Evolutionary conservation across 1,140 invertebrate genomes (phyloP).

Genomic region (Capitella teleta): DNA sequence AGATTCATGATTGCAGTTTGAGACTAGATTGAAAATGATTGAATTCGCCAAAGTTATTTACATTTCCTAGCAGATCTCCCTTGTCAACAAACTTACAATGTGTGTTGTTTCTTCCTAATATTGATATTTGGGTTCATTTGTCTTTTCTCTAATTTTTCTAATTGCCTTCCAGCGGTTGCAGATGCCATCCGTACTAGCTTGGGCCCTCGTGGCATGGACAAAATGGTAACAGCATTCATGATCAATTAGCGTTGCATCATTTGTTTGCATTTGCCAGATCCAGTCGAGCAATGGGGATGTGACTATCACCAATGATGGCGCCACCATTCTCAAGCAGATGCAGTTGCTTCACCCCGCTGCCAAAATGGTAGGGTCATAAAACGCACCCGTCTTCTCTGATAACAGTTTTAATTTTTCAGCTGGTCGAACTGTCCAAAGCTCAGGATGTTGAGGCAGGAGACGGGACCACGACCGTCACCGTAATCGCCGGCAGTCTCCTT

Average conservation of each 20-base stretch:
- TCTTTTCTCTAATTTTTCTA: too few relatives aligned
- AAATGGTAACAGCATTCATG: constrained; percentile 76
- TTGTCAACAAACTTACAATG: too few relatives aligned
- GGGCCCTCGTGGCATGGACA: constrained; percentile 98
- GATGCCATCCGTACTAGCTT: constrained; percentile 97
- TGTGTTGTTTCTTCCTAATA: too few relatives aligned
- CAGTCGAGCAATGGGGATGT: constrained; percentile 95
- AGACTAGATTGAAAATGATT: too few relatives aligned
- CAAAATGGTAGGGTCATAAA: constrained; percentile 74
- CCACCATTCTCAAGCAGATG: constrained; percentile 98
- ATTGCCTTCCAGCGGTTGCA: constrained; percentile 70
- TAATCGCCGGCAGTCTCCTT: constrained; percentile 86
- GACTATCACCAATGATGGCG: constrained; percentile 99
- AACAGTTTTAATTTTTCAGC: constrained; percentile 45
- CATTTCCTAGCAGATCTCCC: too few relatives aligned
- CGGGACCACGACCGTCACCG: constrained; percentile 95
- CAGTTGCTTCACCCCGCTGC: constrained; percentile 97
- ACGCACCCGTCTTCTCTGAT: not conserved
- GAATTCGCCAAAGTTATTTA: too few relatives aligned
- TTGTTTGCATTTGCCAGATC: constrained; percentile 50
- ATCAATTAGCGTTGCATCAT: not conserved
- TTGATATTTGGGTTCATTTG: too few relatives aligned
- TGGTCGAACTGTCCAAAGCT: constrained; percentile 94
- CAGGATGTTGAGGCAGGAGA: constrained; percentile 99
- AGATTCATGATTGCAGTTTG: too few relatives aligned